These are phyloP conservation scores for Phallusia fumigata DNA, from an alignment of 23 tunicate species.

Conservation along the genomic window DNA sequence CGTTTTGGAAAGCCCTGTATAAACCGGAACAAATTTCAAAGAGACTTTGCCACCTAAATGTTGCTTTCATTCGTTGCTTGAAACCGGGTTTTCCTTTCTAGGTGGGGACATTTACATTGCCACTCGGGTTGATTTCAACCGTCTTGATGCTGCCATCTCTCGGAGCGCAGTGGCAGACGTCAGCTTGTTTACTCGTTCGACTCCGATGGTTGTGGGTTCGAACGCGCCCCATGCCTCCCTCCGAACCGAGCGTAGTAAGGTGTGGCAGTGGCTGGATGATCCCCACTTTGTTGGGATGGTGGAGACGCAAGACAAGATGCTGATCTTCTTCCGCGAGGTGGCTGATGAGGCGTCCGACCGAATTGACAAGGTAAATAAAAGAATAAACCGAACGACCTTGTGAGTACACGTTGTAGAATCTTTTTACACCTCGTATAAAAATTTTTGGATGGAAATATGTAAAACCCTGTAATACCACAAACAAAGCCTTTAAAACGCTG, in stretches of 20 bases:
- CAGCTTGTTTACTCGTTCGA: not conserved
- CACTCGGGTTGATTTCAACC: not conserved
- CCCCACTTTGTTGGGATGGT: constrained; percentile 70
- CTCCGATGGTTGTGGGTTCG: constrained; percentile 4
- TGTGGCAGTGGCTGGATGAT: constrained; percentile 3
- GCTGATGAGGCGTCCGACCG: constrained; percentile 38
- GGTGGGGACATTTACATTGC: constrained; percentile 21
- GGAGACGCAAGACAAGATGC: constrained; percentile 56
- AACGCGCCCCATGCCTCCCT: constrained; percentile 12
- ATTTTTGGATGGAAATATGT: no score
- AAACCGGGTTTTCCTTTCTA: not conserved
- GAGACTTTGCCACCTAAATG: no score
- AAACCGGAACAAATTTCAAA: no score
- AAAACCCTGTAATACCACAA: no score
- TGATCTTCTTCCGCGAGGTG: constrained; percentile 71
- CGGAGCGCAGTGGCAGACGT: constrained; percentile 20
- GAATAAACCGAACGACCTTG: no score
- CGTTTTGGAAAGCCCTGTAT: no score
- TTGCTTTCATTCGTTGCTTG: no score
- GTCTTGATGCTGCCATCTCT: constrained; percentile 8
- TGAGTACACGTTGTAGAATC: no score
- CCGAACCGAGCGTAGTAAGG: not conserved
- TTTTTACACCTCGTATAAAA: no score
- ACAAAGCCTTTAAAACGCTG: no score
- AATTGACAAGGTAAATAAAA: constrained; percentile 21